Conservation (phyloP, 2,888 invertebrate species). For the Galeopsomyia nigrocyanea region DNA sequence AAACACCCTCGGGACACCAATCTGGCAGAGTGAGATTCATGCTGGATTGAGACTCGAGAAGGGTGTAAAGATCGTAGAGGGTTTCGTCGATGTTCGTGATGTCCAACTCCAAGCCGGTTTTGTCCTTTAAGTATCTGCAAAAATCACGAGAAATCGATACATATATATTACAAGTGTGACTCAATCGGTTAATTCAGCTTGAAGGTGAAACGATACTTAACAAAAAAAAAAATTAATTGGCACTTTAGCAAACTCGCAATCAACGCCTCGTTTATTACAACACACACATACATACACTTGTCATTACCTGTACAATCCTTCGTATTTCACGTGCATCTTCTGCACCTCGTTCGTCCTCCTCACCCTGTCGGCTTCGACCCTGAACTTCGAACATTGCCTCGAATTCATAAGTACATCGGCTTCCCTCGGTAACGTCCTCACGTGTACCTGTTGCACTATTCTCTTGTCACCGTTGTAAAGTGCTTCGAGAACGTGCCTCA, state of each 20-base stretch:
- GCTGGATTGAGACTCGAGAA: slow-evolving; percentile 23
- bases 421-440: neutral
- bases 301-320: slow-evolving; percentile 33
- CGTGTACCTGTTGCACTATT: neutral
- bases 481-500: neutral
- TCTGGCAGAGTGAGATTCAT: slow-evolving; percentile 30
- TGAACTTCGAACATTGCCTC: slow-evolving; percentile 15
- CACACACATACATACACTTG: too few species aligned
- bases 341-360: neutral
- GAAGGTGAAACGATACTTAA: too few species aligned
- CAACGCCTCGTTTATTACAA: too few species aligned
- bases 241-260: neutral
- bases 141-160: neutral
- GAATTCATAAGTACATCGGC: slow-evolving; percentile 21
- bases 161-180: too few species aligned
- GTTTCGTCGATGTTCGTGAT: neutral
- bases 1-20: slow-evolving; percentile 40
- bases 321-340: slow-evolving; percentile 10
- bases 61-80: slow-evolving; percentile 20
- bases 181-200: too few species aligned
- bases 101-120: slow-evolving; percentile 17
- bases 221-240: too few species aligned
- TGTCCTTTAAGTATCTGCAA: slow-evolving; percentile 30
- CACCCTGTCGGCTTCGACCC: neutral
- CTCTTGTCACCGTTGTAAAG: neutral